Evolutionary conservation across 2,797 vertebrate species (phyloP), one percentile per base, ranked within the genome.

Genomic region (Percopsis omiscomaycus): DNA sequence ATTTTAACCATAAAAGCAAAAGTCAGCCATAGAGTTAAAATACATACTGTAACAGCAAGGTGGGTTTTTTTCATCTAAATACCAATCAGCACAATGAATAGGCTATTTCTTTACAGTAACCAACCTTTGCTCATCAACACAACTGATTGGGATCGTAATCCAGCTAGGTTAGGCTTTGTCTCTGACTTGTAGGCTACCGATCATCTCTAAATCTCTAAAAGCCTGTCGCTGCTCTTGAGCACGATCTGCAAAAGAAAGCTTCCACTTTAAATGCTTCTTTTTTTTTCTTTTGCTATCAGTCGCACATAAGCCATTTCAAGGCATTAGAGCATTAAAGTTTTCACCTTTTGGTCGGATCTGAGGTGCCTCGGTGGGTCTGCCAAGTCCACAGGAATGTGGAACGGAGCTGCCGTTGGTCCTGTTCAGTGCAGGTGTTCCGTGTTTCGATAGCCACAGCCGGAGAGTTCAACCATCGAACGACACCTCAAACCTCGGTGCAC

Each of bases 301-400:
- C 30, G 45, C 12, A 55, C 28, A 55, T 4, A 55, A 55, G 29
- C 8, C 3, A n/a, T 45, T 22, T 22, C 22, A 75, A 60, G 67
- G 11, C 15, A 8, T 42, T 42, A 42, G 37, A 6, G 9, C 37
- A 42, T 42, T 42, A 10, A 42, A 42, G 11, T 52, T 59, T 64
- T 90, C 82, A 92, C 90, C 89, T 92, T 83, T 69, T 4, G 49
- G 73, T 42, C 64, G 59, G 70, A 73, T 67, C 69, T 80, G 59
- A 59, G 55, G 47, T 42, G 54, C 64, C 64, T 47, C 49, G 60
- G 69, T 74, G 45, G 56, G 66, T 49, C 61, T 30, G 37, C 82
- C 83, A 81, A 53, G 85, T 88, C 88, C 84, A 59, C 52, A 85
- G 89, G 91, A 89, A 91, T 89, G 89, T 75, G 37, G 79, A 73